Conservation (phyloP, 2,113 vertebrate genomes). For the Oncorhynchus masou region DNA sequence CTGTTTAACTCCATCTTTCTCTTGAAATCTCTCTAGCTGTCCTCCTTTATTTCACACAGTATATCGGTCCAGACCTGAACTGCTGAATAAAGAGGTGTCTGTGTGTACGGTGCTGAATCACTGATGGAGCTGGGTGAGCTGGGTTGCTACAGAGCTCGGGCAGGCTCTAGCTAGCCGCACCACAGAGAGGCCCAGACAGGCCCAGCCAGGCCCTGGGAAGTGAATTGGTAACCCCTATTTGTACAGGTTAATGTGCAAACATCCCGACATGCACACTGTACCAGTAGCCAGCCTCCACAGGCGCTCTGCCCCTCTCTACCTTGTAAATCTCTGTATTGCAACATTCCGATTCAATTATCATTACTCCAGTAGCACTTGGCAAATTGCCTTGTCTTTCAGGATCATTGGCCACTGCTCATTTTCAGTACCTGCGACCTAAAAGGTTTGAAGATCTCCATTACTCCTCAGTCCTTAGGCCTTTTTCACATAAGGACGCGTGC, state of each 20-base stretch:
- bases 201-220: constrained; percentile 48
- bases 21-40: constrained; percentile 34
- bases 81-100: constrained; percentile 34
- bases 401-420: constrained; percentile 68
- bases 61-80: constrained; percentile 29
- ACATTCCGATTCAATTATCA: constrained; percentile 73
- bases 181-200: constrained; percentile 11
- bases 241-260: constrained; percentile 75
- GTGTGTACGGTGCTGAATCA: constrained; percentile 20
- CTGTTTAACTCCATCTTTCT: neutral
- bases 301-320: constrained; percentile 17
- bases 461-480: constrained; percentile 7
- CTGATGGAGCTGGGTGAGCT: constrained; percentile 1
- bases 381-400: constrained; percentile 79
- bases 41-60: constrained; percentile 19
- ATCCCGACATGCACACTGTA: constrained; percentile 59
- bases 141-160: constrained; percentile 16
- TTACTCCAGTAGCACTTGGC: constrained; percentile 68
- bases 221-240: constrained; percentile 71
- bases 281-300: constrained; percentile 46
- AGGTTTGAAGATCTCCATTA: constrained; percentile 39
- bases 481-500: too few species aligned
- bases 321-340: constrained; percentile 19
- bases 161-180: neutral
- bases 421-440: constrained; percentile 51